Evolutionary conservation across 2,888 invertebrate species (phyloP), one percentile per base, ranked within the genome.

Genomic region (Glyphotaelius pellucidus): DNA sequence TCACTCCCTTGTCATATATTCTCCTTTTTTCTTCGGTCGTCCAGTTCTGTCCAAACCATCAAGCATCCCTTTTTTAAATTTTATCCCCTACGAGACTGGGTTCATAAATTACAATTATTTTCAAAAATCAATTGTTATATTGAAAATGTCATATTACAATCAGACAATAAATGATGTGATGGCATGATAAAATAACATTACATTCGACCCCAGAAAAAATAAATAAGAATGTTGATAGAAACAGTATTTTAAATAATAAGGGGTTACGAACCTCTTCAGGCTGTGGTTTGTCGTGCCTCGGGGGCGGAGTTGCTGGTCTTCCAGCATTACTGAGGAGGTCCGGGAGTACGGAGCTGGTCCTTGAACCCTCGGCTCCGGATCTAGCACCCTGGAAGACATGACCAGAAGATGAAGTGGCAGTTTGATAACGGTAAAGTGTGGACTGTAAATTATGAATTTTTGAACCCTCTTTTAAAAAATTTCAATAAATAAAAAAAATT

Each of bases 281-380:
- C 94, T 98, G 98, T 94, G 98, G 98, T 95, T 99, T 99, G 96
- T 99, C 99, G 95, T 98, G 98, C 90, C 99, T 96, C 94, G 98
- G 98, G 94, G 97, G 97, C 92, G 98, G 98, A 79, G 98, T 98
- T 94, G 98, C 98, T 93, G 98, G 98, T 95, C 97, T 97, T 92
- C 97, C 97, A 93, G 98, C 98, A 96, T 98, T 98, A 95, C 99
- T 99, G 94, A 99, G 97, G 94, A 99, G 97, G 96, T 99, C 99
- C 91, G 99, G 99, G 94, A 99, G 97, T 91, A 99, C 99, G 91
- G 98, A 98, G 96, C 98, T 98, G 93, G 98, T 98, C 94, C 99
- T 97, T 47, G 98, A 97, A 94, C 98, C 96, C 93, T 95, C 95
- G 94, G 97, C 96, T 94, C 97, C 96, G 94, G 97, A 96, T 89